phyloP scores from a whole-genome alignment of 2,797 vertebrate genomes.

The Hylomyscus alleni region DNA sequence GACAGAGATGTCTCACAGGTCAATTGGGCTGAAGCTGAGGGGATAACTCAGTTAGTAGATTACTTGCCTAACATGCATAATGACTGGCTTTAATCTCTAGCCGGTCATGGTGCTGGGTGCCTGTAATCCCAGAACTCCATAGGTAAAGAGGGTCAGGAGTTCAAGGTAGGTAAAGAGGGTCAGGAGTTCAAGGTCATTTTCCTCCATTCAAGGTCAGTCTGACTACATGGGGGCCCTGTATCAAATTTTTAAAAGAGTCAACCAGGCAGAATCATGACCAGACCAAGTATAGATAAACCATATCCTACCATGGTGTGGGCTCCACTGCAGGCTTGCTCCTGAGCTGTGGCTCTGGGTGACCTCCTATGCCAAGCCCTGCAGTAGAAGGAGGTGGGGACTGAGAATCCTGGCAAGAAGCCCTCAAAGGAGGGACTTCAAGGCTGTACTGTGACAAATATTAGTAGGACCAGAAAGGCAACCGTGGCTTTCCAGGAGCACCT shows the following conservation, averaged over 20 bases:
- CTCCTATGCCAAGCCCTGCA: background rate
- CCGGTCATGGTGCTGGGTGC: too few relatives aligned
- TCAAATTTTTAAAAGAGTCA: background rate
- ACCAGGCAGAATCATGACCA: background rate
- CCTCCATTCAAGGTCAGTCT: background rate
- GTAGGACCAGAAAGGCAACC: background rate
- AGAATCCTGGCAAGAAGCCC: background rate
- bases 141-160: background rate
- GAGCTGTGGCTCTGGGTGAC: accelerated
- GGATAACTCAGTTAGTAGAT: background rate
- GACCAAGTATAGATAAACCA: background rate
- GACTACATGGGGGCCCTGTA: background rate
- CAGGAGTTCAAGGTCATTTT: background rate
- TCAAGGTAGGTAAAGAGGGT: background rate
- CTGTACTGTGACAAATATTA: background rate
- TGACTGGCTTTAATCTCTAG: background rate
- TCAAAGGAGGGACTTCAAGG: background rate
- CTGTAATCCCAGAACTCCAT: background rate
- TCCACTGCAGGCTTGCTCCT: background rate
- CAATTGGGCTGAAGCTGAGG: background rate
- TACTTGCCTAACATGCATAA: background rate
- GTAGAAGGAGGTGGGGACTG: accelerated
- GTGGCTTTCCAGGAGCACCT: background rate
- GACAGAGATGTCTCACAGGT: background rate
- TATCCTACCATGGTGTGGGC: background rate